Percentiles rank a stretch among this genome's conserved stretches.
Conservation (phyloP, 2,113 vertebrate species). For the Callithrix jacchus region DNA sequence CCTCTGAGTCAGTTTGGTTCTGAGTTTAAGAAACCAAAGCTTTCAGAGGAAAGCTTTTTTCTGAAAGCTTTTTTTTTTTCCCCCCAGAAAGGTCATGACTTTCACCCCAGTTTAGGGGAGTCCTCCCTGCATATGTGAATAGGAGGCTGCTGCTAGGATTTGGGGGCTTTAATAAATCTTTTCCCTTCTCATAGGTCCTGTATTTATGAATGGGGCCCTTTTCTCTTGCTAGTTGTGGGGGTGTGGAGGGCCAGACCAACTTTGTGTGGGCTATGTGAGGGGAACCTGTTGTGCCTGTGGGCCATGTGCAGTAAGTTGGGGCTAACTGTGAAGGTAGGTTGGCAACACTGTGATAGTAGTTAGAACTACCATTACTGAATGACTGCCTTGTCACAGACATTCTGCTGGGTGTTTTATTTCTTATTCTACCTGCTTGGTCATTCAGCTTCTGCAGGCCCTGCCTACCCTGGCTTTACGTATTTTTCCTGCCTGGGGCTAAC, state of each 20-base stretch:
- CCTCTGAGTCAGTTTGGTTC: neutral
- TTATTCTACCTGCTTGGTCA: neutral
- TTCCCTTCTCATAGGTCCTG: neutral
- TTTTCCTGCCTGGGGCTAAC: neutral
- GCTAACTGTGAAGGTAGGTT: neutral
- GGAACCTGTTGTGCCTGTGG: neutral
- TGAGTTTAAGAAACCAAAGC: slow-evolving; percentile 37
- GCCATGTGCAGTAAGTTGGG: neutral
- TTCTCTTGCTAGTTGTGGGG: neutral
- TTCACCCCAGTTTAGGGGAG: neutral
- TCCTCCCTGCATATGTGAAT: neutral
- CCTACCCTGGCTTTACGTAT: neutral
- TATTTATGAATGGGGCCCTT: neutral
- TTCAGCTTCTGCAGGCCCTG: neutral
- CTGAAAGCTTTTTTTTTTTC: no score
- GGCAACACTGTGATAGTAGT: neutral
- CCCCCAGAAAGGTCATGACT: neutral
- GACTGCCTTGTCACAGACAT: neutral
- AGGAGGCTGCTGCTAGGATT: neutral
- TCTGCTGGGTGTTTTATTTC: neutral
- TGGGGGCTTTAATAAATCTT: neutral
- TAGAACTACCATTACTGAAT: neutral
- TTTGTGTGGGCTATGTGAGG: neutral
- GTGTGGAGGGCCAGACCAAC: neutral
- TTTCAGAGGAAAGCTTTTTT: neutral